Evolutionary conservation across 1,140 invertebrate species (phyloP).

Genomic region (Bathynomus jamesi): DNA sequence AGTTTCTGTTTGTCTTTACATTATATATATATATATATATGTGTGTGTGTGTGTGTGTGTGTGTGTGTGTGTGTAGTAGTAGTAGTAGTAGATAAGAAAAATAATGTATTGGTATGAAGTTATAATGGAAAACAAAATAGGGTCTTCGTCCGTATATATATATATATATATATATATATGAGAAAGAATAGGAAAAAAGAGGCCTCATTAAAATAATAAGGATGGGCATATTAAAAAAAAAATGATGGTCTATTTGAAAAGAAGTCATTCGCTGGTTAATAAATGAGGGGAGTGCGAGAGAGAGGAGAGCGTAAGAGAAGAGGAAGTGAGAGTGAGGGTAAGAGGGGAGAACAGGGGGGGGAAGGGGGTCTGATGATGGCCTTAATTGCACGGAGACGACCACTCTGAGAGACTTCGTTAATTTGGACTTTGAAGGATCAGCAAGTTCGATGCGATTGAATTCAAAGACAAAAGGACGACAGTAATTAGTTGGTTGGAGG

Average conservation of each 20-base stretch:
- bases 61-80: background rate
- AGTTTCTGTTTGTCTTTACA: background rate
- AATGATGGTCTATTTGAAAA: background rate
- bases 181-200: background rate
- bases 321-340: background rate
- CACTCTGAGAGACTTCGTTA: background rate
- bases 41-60: background rate
- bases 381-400: too few relatives aligned
- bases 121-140: too few relatives aligned
- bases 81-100: too few relatives aligned
- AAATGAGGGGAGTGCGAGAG: background rate
- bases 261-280: background rate
- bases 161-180: conserved; percentile 2
- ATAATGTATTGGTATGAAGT: too few relatives aligned
- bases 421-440: background rate
- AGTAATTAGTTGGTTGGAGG: background rate
- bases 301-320: background rate
- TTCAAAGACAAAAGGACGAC: background rate
- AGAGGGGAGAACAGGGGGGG: background rate
- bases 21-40: conserved; percentile 2
- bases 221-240: background rate
- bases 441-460: background rate
- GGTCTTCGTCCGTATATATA: too few relatives aligned
- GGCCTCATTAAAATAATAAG: background rate
- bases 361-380: background rate